Evolutionary conservation across 2,888 invertebrate genomes (phyloP), one percentile per base, ranked within the genome.

Genomic region (Spodoptera exigua): DNA sequence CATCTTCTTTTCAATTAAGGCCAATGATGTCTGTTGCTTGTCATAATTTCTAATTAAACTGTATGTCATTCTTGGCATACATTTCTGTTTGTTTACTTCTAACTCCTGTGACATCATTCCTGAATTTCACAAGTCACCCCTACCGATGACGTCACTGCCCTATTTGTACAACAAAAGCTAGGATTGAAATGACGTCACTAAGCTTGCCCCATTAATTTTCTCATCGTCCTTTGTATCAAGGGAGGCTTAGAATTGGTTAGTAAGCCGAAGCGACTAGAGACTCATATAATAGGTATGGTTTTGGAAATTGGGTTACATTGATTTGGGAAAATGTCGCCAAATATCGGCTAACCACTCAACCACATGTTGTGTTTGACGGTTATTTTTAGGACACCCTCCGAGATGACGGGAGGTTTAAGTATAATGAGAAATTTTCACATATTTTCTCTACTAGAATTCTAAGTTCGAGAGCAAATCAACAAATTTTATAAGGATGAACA

Each of bases 1-100:
- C 14, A 18, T 62, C 70, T 69, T 18, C 45, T 39, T 35, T 44
- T 52, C 55, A 76, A 75, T 75, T 76, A 56, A 73, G 74, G 74
- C 36, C 75, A 75, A 76, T 75, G 43, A 66, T 65, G 47, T 49
- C 44, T 63, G 39, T 58, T 47, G 18, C 34, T 46, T 49, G 35
- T 46, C 54, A 34, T 48, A 49, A 48, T 32, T 52, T 54, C 16
- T 61, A 65, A 76, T 69, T 66, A 63, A 56, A 61, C 76, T 65
- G 41, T 62, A 72, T 61, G 57, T 59, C 61, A 69, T 53, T 58
- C 55, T 53, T 44, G 46, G 41, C 66, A 76, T 62, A 64, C 55
- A 36, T 36, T 55, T 60, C 55, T 45, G 58, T 72, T 71, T 37
- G 47, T 18, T 57, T 11, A 21, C 41, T 13, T 47, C 14, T 46